Percentiles rank a stretch among this genome's conserved stretches.
phyloP scores from a whole-genome alignment of 2,888 invertebrate genomes.

The Agriopis aurantiaria region DNA sequence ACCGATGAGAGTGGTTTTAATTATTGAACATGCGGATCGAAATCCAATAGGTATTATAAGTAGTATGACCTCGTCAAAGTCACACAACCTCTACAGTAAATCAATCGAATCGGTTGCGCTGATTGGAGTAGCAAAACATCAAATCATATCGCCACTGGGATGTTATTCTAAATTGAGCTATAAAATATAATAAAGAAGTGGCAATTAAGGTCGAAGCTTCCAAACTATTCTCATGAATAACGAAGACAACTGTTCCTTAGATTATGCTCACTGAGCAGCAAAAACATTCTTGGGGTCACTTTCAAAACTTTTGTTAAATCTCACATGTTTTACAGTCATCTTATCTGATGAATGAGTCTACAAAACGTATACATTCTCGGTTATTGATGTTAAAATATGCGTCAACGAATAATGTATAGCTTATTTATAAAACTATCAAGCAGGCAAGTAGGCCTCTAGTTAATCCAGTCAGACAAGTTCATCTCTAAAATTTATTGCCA shows the following conservation, averaged over 20 bases:
- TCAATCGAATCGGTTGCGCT: slow-evolving; percentile 17
- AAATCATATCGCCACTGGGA: slow-evolving; percentile 13
- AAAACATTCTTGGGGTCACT: slow-evolving; percentile 13
- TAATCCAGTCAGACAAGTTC: slow-evolving; percentile 12
- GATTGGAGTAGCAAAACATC: slow-evolving; percentile 5
- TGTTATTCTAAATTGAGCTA: slow-evolving; percentile 17
- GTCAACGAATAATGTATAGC: slow-evolving; percentile 1
- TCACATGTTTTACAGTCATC: slow-evolving; percentile 18
- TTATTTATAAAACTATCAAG: slow-evolving; percentile 32
- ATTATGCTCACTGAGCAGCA: not conserved
- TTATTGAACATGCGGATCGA: not conserved
- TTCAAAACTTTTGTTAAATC: slow-evolving; percentile 17
- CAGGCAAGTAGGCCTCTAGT: slow-evolving; percentile 21
- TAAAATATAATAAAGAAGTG: slow-evolving; percentile 7
- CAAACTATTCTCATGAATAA: slow-evolving; percentile 5
- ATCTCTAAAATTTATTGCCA: slow-evolving; percentile 16
- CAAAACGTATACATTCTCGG: not conserved
- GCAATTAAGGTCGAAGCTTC: slow-evolving; percentile 10
- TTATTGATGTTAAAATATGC: slow-evolving; percentile 13
- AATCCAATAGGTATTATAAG: not conserved
- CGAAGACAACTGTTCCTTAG: not conserved
- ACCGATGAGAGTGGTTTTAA: no score
- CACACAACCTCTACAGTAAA: slow-evolving; percentile 11
- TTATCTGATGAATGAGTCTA: slow-evolving; percentile 17
- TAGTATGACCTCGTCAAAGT: slow-evolving; percentile 12